Conservation (phyloP, 2,888 invertebrate species). For the Sthenelais limicola region DNA sequence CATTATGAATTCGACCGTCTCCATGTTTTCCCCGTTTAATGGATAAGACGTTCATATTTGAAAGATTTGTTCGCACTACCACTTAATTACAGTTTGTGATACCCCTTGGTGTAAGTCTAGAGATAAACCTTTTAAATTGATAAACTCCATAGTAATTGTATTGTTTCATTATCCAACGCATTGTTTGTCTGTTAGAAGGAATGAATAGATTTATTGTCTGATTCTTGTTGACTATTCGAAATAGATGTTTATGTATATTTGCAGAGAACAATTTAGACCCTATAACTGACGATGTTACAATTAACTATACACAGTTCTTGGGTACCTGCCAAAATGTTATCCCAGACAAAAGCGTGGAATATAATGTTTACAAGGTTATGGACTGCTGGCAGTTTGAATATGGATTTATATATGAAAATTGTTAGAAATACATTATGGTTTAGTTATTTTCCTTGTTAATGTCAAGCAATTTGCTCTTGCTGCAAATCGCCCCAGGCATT, state of each 20-base stretch:
- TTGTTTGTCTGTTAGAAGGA: constrained; percentile 23
- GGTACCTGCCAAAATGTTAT: constrained; percentile 36
- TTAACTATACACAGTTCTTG: constrained; percentile 28
- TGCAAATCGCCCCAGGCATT: no score
- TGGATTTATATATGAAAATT: constrained; percentile 36
- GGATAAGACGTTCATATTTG: no score
- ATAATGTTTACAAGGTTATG: constrained; percentile 27
- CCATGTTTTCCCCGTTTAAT: no score
- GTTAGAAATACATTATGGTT: no score
- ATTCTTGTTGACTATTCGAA: constrained; percentile 29
- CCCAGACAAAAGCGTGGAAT: neutral
- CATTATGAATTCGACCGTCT: no score
- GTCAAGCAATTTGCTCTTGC: no score
- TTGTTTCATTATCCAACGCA: neutral
- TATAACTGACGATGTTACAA: constrained; percentile 30
- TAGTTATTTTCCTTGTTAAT: no score
- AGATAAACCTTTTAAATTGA: constrained; percentile 14
- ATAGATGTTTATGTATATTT: constrained; percentile 34
- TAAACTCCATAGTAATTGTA: neutral
- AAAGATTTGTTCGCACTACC: no score
- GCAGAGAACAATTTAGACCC: neutral
- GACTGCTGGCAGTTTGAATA: constrained; percentile 38
- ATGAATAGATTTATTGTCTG: constrained; percentile 14
- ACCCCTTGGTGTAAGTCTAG: neutral
- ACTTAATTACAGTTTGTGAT: constrained; percentile 34